A percentile compares a stretch with the other conserved stretches of the same genome.
Conservation (phyloP, 2,888 invertebrate species). For the Drepana falcataria region DNA sequence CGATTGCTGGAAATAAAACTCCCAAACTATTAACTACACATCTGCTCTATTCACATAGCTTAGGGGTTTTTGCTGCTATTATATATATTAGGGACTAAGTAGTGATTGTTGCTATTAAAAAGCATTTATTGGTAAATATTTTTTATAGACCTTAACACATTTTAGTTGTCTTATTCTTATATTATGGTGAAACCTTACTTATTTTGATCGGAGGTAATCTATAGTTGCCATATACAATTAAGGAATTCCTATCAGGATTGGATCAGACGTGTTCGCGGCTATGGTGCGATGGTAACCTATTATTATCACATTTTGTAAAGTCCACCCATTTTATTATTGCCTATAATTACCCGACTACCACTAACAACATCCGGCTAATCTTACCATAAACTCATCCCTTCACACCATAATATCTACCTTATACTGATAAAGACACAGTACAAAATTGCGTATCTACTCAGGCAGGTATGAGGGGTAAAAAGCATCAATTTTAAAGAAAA, state of each 20-base stretch:
- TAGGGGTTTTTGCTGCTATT: not conserved
- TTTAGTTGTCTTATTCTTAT: too few species aligned
- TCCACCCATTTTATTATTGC: not conserved
- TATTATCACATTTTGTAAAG: not conserved
- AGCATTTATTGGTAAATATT: too few species aligned
- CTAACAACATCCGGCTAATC: conserved; percentile 1
- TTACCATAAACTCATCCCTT: conserved; percentile 4
- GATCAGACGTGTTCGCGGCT: too few species aligned
- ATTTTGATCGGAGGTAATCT: too few species aligned
- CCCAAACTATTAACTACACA: conserved; percentile 50
- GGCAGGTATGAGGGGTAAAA: not conserved
- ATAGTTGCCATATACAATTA: too few species aligned
- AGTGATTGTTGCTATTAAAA: not conserved
- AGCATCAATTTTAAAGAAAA: conserved; percentile 1
- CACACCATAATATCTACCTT: not conserved
- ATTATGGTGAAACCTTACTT: too few species aligned
- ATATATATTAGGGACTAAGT: not conserved
- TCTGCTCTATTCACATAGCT: conserved; percentile 22
- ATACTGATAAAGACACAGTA: not conserved
- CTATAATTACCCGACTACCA: not conserved
- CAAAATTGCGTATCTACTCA: not conserved
- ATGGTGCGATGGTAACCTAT: too few species aligned
- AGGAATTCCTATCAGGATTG: too few species aligned
- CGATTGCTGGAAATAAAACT: conserved; percentile 52
- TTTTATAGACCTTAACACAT: too few species aligned